Evolutionary conservation across 1,140 invertebrate genomes (phyloP).

Genomic region (Leptonema lineaticorne): DNA sequence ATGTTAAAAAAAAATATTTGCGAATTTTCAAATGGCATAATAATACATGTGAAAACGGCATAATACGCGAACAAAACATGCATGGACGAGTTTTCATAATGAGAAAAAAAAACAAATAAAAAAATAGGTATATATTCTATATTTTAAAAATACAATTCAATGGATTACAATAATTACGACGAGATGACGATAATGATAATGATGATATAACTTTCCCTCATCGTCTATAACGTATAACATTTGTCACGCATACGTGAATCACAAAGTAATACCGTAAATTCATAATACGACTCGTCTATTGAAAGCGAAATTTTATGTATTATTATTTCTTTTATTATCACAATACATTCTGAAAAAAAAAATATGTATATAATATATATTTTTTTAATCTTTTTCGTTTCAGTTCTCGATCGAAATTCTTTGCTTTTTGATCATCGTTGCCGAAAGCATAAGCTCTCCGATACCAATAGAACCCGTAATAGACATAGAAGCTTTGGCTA

Average conservation of each 20-base stretch:
- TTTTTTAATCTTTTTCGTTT: no score
- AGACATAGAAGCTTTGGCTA: slow-evolving; percentile 54
- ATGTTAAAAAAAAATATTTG: no score
- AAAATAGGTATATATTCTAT: not conserved
- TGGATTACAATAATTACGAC: slow-evolving; percentile 3
- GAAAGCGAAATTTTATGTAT: not conserved
- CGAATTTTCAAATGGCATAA: no score
- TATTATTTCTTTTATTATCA: not conserved
- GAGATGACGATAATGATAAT: not conserved
- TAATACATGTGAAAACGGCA: no score
- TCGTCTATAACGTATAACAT: no score
- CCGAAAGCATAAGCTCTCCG: slow-evolving; percentile 44
- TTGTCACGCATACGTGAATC: slow-evolving; percentile 7
- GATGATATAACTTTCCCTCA: slow-evolving; percentile 16
- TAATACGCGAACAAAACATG: no score
- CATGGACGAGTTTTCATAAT: not conserved
- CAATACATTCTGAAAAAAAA: no score
- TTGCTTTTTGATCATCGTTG: slow-evolving; percentile 15
- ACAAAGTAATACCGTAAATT: not conserved
- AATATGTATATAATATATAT: no score
- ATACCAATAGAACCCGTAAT: slow-evolving; percentile 48
- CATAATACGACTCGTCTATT: not conserved
- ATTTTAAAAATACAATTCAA: not conserved
- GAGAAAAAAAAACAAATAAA: no score
- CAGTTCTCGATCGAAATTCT: slow-evolving; percentile 30